Evolutionary conservation across 2,888 invertebrate species (phyloP).

Genomic region (Polydrusus tereticollis): DNA sequence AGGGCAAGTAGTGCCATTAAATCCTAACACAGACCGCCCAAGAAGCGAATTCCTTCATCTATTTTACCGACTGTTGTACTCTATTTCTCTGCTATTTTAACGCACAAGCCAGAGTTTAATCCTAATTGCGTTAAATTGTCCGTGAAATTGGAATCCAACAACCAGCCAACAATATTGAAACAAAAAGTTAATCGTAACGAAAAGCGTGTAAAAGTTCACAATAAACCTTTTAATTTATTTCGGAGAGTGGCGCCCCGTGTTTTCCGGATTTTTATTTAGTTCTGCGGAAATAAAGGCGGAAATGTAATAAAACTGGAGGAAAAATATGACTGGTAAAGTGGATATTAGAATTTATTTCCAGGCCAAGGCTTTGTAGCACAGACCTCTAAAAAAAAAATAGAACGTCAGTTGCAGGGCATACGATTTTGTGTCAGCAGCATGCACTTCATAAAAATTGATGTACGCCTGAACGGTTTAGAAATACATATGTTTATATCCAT

Average conservation of each 20-base stretch:
- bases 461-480: too few relatives aligned
- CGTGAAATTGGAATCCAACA: conserved; percentile 46
- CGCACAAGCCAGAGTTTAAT: conserved; percentile 43
- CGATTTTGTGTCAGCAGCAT: too few relatives aligned
- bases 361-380: too few relatives aligned
- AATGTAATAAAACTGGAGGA: neutral
- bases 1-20: too few relatives aligned
- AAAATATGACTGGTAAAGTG: neutral
- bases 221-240: conserved; percentile 36
- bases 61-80: conserved; percentile 13
- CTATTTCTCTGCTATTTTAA: conserved; percentile 35
- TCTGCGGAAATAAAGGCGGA: neutral
- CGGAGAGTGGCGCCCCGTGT: neutral
- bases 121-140: conserved; percentile 49
- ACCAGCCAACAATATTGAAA: conserved; percentile 44
- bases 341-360: neutral
- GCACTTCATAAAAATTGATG: too few relatives aligned
- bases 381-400: neutral
- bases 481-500: too few relatives aligned
- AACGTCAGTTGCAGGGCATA: too few relatives aligned
- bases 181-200: conserved; percentile 47
- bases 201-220: conserved; percentile 42
- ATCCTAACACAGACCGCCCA: neutral
- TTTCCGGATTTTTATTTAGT: neutral
- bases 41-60: neutral